Percentiles rank a stretch among this genome's conserved stretches.
phyloP scores from a whole-genome alignment of 2,797 vertebrate species.

The Melanotaenia trifasciata region DNA sequence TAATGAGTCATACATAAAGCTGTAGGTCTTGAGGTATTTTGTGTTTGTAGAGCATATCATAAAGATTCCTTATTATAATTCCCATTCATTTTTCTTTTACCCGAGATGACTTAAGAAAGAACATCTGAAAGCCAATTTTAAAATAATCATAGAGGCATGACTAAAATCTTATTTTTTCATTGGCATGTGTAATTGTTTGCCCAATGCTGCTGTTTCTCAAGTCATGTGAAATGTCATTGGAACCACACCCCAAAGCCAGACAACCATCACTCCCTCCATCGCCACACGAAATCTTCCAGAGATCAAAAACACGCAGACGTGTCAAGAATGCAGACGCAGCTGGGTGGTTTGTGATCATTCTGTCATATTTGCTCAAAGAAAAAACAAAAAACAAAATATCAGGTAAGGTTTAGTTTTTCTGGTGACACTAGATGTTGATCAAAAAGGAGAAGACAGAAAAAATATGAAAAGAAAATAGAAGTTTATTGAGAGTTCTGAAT shows the following conservation, averaged over 20 bases:
- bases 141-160: slow-evolving; percentile 30
- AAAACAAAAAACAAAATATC: not conserved
- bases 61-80: not conserved
- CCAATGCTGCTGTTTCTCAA: slow-evolving; percentile 33
- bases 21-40: slow-evolving; percentile 14
- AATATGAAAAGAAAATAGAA: slow-evolving; percentile 83
- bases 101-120: not conserved
- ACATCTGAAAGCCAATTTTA: slow-evolving; percentile 1
- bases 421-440: slow-evolving; percentile 43
- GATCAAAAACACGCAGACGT: not conserved
- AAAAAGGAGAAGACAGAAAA: slow-evolving; percentile 10
- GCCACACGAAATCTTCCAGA: not conserved
- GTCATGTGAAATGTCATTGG: slow-evolving; percentile 59
- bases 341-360: accelerated
- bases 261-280: not conserved
- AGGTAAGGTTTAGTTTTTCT: not conserved
- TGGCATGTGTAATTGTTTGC: slow-evolving; percentile 1
- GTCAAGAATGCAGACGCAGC: not conserved
- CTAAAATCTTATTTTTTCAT: slow-evolving; percentile 19
- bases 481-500: slow-evolving; percentile 86
- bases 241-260: slow-evolving; percentile 52
- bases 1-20: slow-evolving; percentile 36
- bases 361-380: not conserved
- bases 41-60: not conserved
- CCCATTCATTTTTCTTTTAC: not conserved